These are phyloP conservation scores for Anoura caudifer DNA, from an alignment of 2,113 vertebrate genomes.

Conservation along the genomic window DNA sequence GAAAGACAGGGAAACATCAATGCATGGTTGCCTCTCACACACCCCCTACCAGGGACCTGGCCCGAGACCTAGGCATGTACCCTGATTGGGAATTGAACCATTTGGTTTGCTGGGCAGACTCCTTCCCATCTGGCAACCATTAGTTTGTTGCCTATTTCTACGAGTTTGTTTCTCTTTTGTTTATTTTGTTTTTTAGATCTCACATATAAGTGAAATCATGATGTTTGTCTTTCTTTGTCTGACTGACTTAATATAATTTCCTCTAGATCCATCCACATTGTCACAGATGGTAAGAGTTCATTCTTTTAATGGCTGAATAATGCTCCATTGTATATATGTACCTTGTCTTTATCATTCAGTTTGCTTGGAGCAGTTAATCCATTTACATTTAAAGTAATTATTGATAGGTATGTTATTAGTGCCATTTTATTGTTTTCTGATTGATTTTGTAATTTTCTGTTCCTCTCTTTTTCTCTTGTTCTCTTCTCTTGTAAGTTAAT, in stretches of 20 bases:
- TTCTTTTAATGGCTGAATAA: background rate
- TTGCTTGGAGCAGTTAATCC: background rate
- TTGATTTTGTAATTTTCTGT: background rate
- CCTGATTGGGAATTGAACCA: too few species aligned
- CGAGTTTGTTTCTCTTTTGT: too few species aligned
- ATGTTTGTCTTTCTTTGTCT: background rate
- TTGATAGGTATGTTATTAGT: background rate
- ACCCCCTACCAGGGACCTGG: too few species aligned
- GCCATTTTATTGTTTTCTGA: background rate
- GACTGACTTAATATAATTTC: background rate
- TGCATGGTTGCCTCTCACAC: too few species aligned
- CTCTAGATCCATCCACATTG: background rate
- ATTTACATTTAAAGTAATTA: background rate
- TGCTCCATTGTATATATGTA: too few species aligned
- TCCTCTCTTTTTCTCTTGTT: background rate
- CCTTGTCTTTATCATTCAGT: background rate
- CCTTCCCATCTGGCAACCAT: too few species aligned
- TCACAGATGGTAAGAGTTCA: background rate
- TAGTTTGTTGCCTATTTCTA: too few species aligned
- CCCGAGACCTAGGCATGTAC: too few species aligned
- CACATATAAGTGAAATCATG: background rate
- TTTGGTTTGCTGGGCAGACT: too few species aligned
- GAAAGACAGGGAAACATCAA: too few species aligned
- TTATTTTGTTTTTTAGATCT: too few species aligned
- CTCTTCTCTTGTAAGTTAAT: background rate